Evolutionary conservation across 2,113 vertebrate genomes (phyloP).

Genomic region (Vidua chalybeata): DNA sequence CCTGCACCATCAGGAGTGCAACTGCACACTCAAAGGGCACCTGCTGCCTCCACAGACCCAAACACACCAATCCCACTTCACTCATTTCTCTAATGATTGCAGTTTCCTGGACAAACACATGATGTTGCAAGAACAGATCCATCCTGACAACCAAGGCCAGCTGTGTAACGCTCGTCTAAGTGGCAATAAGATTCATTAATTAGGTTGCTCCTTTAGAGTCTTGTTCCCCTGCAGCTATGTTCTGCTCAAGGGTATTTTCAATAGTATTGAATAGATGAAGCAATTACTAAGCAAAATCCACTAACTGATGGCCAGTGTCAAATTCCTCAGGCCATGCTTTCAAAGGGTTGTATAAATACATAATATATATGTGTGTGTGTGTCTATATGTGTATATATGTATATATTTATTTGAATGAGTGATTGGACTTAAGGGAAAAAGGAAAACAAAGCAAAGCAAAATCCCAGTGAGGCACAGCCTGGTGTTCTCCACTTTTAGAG

Average conservation of each 20-base stretch:
- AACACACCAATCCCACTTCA: neutral
- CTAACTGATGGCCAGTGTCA: conserved; percentile 40
- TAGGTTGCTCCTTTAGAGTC: conserved; percentile 36
- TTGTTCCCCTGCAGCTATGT: conserved; percentile 59
- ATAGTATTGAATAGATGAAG: conserved; percentile 53
- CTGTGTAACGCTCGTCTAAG: conserved; percentile 30
- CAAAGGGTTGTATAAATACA: neutral
- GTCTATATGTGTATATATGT: neutral
- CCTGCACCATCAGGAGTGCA: neutral
- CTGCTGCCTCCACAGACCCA: neutral
- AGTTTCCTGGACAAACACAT: neutral
- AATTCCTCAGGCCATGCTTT: conserved; percentile 41
- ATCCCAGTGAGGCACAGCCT: neutral
- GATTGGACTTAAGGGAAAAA: neutral
- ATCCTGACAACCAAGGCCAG: conserved; percentile 25
- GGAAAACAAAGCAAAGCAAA: neutral
- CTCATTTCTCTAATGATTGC: neutral
- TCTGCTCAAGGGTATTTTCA: conserved; percentile 59
- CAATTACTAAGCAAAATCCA: conserved; percentile 63
- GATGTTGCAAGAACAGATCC: neutral
- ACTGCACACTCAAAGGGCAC: neutral
- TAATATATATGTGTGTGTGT: neutral
- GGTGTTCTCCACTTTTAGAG: neutral
- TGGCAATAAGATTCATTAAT: conserved; percentile 59
- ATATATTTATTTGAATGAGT: neutral